Evolutionary conservation across 2,888 invertebrate species (phyloP), one percentile per base, ranked within the genome.

Genomic region (Panzeria rudis): DNA sequence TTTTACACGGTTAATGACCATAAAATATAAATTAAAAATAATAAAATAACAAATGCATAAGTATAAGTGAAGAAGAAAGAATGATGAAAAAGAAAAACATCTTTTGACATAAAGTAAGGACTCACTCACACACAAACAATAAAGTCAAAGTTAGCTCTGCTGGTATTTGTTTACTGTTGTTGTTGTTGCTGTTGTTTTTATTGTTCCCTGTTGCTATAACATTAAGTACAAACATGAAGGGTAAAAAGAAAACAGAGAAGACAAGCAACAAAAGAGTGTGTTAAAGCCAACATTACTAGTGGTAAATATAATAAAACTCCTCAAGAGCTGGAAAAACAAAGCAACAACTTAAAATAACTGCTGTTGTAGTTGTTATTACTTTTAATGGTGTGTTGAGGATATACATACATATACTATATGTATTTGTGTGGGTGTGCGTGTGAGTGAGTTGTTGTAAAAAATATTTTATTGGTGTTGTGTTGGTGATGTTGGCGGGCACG

Each of bases 251-350:
- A 29, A 76, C 17, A 35, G 35, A 35, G 35, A 35, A 54, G 15
- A 54, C 1, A 50, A n/a, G 23, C n/a, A 35, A 68, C 41, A 20
- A 54, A 62, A 47, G 47, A 62, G 68, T 56, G 73, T 83, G 78
- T 78, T 61, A 83, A 78, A 82, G 68, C 50, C 72, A 73, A 68
- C 77, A 78, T 72, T 52, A 44, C 61, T 41, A 29, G 59, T 81
- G 73, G 72, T 68, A 81, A 75, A 68, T 68, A 76, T 56, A 68
- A 80, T 73, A 68, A 68, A 73, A 66, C 56, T 56, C 54, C 38
- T n/a, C 13, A 68, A 79, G 69, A 78, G 59, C 25, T 64, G 64
- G n/a, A 54, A 44, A 56, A 52, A 56, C 44, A 76, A 47, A 54
- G 32, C 72, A 44, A 64, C 64, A 69, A 75, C 7, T 6, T 69